Conservation (phyloP, 2,113 vertebrate genomes). For the Eurypyga helias region DNA sequence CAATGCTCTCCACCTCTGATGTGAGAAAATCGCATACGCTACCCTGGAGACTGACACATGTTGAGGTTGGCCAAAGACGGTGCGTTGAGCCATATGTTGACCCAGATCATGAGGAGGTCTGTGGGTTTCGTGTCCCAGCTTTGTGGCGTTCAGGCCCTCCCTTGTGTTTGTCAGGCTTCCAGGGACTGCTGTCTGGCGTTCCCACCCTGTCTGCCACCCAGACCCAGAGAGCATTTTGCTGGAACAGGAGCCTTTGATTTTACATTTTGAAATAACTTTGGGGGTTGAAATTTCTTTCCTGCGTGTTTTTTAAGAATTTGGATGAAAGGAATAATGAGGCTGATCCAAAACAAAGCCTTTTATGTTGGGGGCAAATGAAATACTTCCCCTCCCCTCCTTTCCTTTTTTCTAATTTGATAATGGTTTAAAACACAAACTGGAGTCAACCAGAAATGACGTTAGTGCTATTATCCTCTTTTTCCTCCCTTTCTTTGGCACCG, state of each 20-base stretch:
- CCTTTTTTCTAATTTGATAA: not conserved
- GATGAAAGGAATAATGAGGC: not conserved
- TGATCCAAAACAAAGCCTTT: not conserved
- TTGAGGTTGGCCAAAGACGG: not conserved
- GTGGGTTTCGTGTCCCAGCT: conserved; percentile 37
- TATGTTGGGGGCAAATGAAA: not conserved
- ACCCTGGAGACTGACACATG: not conserved
- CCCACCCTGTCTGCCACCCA: conserved; percentile 68
- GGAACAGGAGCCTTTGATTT: conserved; percentile 43
- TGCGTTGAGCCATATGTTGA: conserved; percentile 47
- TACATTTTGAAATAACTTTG: conserved; percentile 33
- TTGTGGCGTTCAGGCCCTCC: conserved; percentile 28
- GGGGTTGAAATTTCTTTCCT: not conserved
- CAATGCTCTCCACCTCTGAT: not conserved
- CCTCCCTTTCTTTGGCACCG: not conserved
- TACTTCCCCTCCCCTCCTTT: not conserved
- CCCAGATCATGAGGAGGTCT: conserved; percentile 49
- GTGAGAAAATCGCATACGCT: not conserved
- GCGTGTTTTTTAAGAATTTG: not conserved
- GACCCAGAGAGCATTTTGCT: conserved; percentile 17
- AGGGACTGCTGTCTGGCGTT: conserved; percentile 59
- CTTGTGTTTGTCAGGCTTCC: conserved; percentile 58
- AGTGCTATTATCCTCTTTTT: not conserved
- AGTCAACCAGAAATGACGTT: not conserved
- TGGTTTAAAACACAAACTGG: not conserved